phyloP scores from a whole-genome alignment of 2,113 vertebrate species.

The Dromiciops gliroides region DNA sequence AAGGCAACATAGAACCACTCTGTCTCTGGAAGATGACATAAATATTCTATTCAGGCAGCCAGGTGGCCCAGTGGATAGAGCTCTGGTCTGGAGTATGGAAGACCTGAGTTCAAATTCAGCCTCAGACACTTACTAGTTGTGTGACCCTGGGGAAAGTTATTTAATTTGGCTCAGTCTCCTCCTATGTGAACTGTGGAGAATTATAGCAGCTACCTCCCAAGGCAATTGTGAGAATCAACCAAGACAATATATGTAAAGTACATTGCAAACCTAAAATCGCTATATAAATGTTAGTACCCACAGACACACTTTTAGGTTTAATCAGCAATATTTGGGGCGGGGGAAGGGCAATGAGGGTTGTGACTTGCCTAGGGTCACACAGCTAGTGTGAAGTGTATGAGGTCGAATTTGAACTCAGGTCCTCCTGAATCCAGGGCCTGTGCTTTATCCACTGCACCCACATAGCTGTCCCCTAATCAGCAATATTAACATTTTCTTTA shows the following conservation, averaged over 20 bases:
- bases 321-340: too few relatives aligned
- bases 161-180: neutral
- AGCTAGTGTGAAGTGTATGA: too few relatives aligned
- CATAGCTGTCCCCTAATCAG: too few relatives aligned
- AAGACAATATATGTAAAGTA: neutral
- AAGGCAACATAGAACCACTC: too few relatives aligned
- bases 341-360: too few relatives aligned
- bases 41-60: conserved; percentile 36
- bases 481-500: neutral
- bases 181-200: neutral
- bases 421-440: too few relatives aligned
- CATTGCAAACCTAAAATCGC: neutral
- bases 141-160: neutral
- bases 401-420: too few relatives aligned
- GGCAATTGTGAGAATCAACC: neutral
- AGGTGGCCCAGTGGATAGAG: neutral
- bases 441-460: too few relatives aligned
- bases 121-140: neutral
- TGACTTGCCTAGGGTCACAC: too few relatives aligned
- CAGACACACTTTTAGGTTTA: neutral
- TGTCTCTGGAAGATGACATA: too few relatives aligned
- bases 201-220: neutral
- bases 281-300: neutral
- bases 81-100: neutral
- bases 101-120: neutral